Conservation (phyloP, 2,888 invertebrate species). For the Cantharis nigra region DNA sequence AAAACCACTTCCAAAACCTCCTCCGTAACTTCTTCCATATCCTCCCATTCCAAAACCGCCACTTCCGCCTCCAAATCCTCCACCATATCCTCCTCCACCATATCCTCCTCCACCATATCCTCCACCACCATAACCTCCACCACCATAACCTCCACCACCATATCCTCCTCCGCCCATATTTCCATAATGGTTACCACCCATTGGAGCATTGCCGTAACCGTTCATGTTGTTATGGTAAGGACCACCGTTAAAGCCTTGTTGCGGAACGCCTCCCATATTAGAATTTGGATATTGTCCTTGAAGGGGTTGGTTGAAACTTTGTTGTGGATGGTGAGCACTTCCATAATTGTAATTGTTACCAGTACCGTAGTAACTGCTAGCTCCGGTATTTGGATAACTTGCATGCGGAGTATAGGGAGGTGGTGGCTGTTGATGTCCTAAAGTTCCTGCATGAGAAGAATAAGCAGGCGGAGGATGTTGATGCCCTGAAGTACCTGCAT, state of each 20-base stretch:
- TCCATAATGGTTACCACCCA: neutral
- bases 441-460: neutral
- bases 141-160: constrained; percentile 6
- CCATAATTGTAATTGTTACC: constrained; percentile 26
- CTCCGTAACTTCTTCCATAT: constrained; percentile 18
- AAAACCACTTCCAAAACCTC: constrained; percentile 36
- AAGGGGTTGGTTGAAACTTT: neutral
- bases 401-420: neutral
- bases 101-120: constrained; percentile 14
- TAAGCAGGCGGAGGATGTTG: neutral
- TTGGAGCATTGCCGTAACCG: neutral
- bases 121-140: constrained; percentile 8
- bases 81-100: constrained; percentile 22
- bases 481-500: neutral
- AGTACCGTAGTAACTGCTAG: constrained; percentile 27
- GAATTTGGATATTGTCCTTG: constrained; percentile 10
- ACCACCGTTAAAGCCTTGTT: constrained; percentile 1
- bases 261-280: constrained; percentile 19
- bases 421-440: neutral
- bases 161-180: constrained; percentile 14
- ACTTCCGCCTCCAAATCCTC: constrained; percentile 23
- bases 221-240: constrained; percentile 22
- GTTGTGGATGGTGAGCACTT: constrained; percentile 13
- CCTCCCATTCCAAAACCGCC: constrained; percentile 30
- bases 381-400: constrained; percentile 21